These are phyloP conservation scores for Clupea harengus DNA, from an alignment of 2,113 vertebrate genomes.

Conservation along the genomic window DNA sequence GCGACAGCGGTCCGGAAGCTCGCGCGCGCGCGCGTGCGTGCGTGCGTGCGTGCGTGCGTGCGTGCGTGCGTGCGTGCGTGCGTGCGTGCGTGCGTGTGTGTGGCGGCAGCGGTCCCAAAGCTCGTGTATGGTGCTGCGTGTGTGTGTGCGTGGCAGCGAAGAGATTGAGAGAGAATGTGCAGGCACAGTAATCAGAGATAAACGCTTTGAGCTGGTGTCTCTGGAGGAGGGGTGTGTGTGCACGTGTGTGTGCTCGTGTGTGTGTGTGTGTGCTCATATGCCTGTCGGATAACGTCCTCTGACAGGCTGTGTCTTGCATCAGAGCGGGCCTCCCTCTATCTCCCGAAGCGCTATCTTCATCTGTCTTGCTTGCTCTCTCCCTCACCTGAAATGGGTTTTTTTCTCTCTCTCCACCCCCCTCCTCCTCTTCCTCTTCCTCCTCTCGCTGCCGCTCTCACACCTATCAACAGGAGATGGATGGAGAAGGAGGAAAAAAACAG, in stretches of 20 bases:
- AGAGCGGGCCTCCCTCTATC: not conserved
- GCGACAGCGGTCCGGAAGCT: not conserved
- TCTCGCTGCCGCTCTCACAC: not conserved
- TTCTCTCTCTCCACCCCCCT: not conserved
- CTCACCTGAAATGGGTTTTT: not conserved
- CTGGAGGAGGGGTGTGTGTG: not conserved
- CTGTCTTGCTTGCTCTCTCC: not conserved
- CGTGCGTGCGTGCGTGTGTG: not conserved
- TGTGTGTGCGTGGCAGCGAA: not conserved
- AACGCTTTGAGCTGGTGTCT: slow-evolving; percentile 11
- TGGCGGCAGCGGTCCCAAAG: not conserved
- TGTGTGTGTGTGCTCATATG: not conserved
- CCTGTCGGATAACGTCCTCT: not conserved
- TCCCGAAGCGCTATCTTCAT: not conserved
- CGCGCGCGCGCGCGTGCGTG: not conserved
- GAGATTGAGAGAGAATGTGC: slow-evolving; percentile 2
- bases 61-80: not conserved
- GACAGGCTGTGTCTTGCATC: not conserved
- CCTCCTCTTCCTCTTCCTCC: not conserved
- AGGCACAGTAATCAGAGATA: slow-evolving; percentile 10
- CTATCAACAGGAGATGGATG: slow-evolving; percentile 14
- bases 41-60: not conserved
- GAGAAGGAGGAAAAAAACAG: not conserved
- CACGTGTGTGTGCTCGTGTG: not conserved
- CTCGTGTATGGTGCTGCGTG: not conserved